phyloP scores from a whole-genome alignment of 2,888 invertebrate species.

The Coronaproctus castanopsis region DNA sequence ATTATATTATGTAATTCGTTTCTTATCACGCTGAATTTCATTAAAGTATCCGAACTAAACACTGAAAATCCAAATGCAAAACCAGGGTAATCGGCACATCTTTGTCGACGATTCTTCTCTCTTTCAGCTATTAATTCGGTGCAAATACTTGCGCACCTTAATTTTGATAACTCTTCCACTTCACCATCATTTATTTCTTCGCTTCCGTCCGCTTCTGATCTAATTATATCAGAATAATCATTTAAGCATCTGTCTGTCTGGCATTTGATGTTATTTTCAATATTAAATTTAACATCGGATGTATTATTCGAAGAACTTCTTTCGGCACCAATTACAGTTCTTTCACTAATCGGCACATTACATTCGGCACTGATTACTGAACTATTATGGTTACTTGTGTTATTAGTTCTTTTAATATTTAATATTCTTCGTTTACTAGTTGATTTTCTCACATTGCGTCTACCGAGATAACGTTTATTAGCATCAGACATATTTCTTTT shows the following conservation, averaged over 20 bases:
- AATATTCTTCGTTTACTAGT: constrained; percentile 9
- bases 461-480: not conserved
- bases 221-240: constrained; percentile 14
- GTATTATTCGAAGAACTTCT: not conserved
- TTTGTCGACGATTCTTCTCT: constrained; percentile 47
- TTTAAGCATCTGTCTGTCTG: not conserved
- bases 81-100: constrained; percentile 83
- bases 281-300: not conserved
- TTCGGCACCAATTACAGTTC: constrained; percentile 15
- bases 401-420: constrained; percentile 1
- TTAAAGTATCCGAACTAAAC: constrained; percentile 90
- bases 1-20: constrained; percentile 95
- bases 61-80: constrained; percentile 76
- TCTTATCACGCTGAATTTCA: constrained; percentile 91
- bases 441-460: not conserved
- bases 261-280: not conserved
- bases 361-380: too few species aligned
- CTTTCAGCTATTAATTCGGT: constrained; percentile 73
- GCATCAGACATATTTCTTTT: not conserved
- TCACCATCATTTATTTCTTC: constrained; percentile 42
- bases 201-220: constrained; percentile 21
- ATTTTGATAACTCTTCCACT: constrained; percentile 56
- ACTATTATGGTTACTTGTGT: not conserved
- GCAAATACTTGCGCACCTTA: constrained; percentile 72
- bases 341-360: constrained; percentile 8